Evolutionary conservation across 2,113 vertebrate species (phyloP).

Genomic region (Corynorhinus townsendii): DNA sequence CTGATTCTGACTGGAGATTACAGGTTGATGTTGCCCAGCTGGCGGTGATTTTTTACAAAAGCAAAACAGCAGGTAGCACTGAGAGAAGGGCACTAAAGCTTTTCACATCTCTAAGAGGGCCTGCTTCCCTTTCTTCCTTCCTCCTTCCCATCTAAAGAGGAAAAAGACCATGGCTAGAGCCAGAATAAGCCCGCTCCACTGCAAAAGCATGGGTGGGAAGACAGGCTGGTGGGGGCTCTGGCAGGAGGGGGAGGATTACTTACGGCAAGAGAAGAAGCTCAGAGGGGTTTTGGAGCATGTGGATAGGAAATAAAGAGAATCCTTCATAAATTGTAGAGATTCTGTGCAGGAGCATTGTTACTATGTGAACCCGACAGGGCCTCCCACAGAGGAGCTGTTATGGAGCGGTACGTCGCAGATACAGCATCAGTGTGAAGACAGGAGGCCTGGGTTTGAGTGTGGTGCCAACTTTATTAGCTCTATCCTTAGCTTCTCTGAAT

Average conservation of each 20-base stretch:
- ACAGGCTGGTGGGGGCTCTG: not conserved
- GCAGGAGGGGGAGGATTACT: not conserved
- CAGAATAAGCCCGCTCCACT: not conserved
- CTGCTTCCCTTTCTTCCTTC: not conserved
- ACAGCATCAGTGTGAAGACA: not conserved
- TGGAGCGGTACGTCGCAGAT: accelerated
- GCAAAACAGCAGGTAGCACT: slow-evolving; percentile 64
- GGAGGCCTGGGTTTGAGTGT: not conserved
- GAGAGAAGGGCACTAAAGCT: slow-evolving; percentile 60
- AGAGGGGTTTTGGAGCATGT: not conserved
- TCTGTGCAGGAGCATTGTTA: not conserved
- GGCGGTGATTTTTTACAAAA: slow-evolving; percentile 77
- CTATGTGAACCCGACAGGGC: not conserved
- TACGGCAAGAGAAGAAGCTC: not conserved
- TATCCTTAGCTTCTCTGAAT: not conserved
- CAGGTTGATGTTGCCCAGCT: slow-evolving; percentile 65
- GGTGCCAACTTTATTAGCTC: not conserved
- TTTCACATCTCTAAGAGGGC: slow-evolving; percentile 9
- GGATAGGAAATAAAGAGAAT: not conserved
- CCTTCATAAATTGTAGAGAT: not conserved
- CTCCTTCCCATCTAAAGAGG: not conserved
- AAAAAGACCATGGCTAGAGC: not conserved
- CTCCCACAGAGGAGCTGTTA: not conserved
- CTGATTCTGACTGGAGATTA: slow-evolving; percentile 75
- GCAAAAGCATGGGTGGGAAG: not conserved